Percentiles rank a stretch among this genome's conserved stretches.
phyloP scores from a whole-genome alignment of 2,113 vertebrate species.

The Glaucidium brasilianum region DNA sequence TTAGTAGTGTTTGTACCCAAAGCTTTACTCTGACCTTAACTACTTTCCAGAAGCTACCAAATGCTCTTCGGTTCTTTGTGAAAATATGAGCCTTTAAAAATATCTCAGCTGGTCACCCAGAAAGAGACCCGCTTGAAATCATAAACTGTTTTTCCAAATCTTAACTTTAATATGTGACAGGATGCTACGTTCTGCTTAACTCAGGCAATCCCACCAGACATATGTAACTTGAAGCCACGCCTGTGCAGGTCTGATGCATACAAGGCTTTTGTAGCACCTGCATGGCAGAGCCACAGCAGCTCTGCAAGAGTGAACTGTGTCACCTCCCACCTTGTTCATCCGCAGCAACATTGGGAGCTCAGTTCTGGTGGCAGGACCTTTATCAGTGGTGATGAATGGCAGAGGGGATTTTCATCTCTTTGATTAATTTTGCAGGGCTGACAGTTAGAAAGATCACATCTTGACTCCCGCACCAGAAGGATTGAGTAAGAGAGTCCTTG shows the following conservation, averaged over 20 bases:
- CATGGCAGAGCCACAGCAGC: rapidly evolving
- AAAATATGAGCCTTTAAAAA: neutral
- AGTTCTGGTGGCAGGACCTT: neutral
- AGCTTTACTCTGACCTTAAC: neutral
- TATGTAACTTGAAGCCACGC: neutral
- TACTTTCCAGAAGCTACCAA: neutral
- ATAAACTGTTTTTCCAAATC: neutral
- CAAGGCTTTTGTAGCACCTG: neutral
- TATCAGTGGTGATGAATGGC: neutral
- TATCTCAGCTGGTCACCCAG: neutral
- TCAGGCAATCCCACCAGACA: neutral
- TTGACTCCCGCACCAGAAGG: rapidly evolving
- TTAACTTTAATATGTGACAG: neutral
- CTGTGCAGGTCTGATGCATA: neutral
- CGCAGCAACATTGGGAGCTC: neutral
- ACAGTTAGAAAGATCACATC: neutral
- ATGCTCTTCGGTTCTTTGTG: neutral
- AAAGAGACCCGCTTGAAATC: neutral
- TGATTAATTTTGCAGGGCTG: conserved; percentile 24
- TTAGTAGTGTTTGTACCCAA: neutral
- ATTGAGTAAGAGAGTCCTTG: neutral
- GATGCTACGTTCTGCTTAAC: neutral
- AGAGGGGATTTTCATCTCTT: conserved; percentile 17
- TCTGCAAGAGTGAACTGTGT: neutral
- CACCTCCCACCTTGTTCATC: neutral